Percentiles rank a stretch among this genome's conserved stretches.
Evolutionary conservation across 2,113 vertebrate genomes (phyloP).

Genomic region (Phainopepla nitens): DNA sequence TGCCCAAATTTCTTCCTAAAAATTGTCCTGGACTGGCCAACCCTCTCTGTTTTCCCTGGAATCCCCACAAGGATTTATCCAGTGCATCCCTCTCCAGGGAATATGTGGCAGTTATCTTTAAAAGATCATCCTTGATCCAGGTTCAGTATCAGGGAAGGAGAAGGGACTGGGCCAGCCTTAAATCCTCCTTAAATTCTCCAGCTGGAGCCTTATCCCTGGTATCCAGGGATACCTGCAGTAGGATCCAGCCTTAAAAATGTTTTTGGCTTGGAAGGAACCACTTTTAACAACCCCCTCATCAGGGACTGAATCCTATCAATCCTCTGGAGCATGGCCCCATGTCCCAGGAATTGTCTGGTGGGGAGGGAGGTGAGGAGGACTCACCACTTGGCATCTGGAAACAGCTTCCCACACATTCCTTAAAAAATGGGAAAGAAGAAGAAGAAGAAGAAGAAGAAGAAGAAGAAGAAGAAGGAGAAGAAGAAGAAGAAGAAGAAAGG

Average conservation of each 20-base stretch:
- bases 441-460: no score
- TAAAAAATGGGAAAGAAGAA: not conserved
- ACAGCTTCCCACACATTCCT: not conserved
- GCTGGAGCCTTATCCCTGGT: not conserved
- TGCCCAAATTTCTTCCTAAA: not conserved
- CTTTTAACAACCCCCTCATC: not conserved
- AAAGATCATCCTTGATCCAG: not conserved
- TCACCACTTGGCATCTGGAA: not conserved
- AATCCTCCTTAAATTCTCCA: not conserved
- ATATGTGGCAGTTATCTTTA: not conserved
- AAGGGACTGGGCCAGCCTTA: not conserved
- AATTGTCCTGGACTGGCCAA: not conserved
- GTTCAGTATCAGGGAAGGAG: not conserved
- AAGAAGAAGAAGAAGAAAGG: not conserved
- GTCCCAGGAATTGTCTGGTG: conserved; percentile 9
- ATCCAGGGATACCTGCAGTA: not conserved
- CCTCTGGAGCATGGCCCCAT: not conserved
- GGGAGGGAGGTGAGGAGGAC: not conserved
- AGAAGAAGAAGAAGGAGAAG: not conserved
- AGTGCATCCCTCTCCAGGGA: not conserved
- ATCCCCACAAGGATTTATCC: not conserved
- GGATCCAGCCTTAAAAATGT: not conserved
- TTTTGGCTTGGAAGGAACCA: not conserved
- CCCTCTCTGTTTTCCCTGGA: no score
- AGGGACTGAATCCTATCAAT: not conserved